Conservation (phyloP, 2,888 invertebrate species). For the Pelosia muscerda region DNA sequence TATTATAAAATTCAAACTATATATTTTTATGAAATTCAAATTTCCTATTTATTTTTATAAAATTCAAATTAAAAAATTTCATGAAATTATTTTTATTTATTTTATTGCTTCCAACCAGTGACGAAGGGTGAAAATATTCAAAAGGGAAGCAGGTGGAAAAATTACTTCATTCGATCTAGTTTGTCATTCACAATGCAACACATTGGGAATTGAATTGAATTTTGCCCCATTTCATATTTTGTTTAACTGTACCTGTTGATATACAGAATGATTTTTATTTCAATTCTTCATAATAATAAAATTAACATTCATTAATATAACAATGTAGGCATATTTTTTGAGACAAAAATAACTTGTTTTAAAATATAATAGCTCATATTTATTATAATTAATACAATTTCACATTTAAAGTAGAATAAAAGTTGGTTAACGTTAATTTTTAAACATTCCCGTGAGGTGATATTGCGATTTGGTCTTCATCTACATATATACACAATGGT, state of each 20-base stretch:
- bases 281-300: too few species aligned
- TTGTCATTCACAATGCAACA: too few species aligned
- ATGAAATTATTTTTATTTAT: too few species aligned
- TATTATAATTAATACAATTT: not conserved
- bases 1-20: not conserved
- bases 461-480: not conserved
- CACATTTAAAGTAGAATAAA: not conserved
- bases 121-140: too few species aligned
- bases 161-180: too few species aligned
- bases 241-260: not conserved
- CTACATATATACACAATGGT: not conserved
- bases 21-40: not conserved
- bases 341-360: not conserved
- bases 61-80: not conserved
- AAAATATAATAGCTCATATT: not conserved
- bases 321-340: not conserved
- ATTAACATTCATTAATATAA: not conserved
- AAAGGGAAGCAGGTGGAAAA: too few species aligned
- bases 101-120: too few species aligned
- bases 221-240: not conserved
- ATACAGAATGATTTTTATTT: not conserved
- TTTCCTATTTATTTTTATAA: not conserved
- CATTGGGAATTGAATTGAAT: too few species aligned
- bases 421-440: not conserved
- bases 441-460: not conserved